phyloP scores from a whole-genome alignment of 2,888 invertebrate genomes.

The Archips xylosteana region DNA sequence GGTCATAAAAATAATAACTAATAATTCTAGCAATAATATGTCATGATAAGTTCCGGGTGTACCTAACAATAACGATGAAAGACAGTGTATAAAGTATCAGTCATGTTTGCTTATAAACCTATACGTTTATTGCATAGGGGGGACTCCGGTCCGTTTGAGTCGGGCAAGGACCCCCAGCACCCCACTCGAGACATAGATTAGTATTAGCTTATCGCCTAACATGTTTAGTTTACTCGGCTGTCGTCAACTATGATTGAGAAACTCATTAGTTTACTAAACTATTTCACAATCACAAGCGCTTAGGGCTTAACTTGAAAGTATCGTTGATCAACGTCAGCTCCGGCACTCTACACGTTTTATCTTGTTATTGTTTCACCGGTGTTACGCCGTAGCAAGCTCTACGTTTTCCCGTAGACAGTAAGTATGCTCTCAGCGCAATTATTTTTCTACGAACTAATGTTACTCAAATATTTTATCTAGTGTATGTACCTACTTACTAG shows the following conservation, averaged over 20 bases:
- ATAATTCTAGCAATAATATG: no score
- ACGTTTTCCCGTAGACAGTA: conserved; percentile 10
- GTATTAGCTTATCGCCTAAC: conserved; percentile 57
- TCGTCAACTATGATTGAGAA: conserved; percentile 41
- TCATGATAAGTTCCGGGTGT: no score
- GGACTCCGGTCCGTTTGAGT: conserved; percentile 59
- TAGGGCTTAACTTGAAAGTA: conserved; percentile 36
- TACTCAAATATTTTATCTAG: no score
- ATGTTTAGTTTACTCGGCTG: conserved; percentile 33
- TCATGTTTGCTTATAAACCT: background rate
- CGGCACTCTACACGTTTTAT: conserved; percentile 27
- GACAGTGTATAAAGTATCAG: background rate
- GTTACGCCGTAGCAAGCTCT: conserved; percentile 27
- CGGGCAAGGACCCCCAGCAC: conserved; percentile 51
- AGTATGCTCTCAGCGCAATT: background rate
- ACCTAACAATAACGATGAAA: background rate
- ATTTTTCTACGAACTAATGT: no score
- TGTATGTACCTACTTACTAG: background rate
- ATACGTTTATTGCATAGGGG: conserved; percentile 38
- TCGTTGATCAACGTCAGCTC: conserved; percentile 41
- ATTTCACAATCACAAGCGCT: conserved; percentile 26
- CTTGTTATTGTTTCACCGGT: conserved; percentile 34
- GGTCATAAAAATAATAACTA: no score
- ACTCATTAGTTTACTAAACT: conserved; percentile 43
- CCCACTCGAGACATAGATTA: conserved; percentile 61